Evolutionary conservation across 1,140 invertebrate species (phyloP).

Genomic region (Rhopalosiphum padi): DNA sequence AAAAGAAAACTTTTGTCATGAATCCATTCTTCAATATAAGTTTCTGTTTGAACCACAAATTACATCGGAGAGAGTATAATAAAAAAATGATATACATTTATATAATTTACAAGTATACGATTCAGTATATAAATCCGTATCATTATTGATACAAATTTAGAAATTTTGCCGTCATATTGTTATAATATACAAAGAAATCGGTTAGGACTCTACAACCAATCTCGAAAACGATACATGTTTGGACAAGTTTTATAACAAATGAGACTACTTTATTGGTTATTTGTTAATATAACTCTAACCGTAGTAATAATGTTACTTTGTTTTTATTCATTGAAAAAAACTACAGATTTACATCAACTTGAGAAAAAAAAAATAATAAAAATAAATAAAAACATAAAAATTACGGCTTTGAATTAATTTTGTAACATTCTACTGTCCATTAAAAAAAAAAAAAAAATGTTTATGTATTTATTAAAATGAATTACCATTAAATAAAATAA

Average conservation of each 20-base stretch:
- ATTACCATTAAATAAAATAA: too few relatives aligned
- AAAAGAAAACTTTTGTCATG: background rate
- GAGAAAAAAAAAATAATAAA: background rate
- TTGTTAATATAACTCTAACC: background rate
- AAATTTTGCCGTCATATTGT: background rate
- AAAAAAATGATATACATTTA: background rate
- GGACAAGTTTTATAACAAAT: background rate
- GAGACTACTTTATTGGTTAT: background rate
- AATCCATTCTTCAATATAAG: background rate
- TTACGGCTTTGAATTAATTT: too few relatives aligned
- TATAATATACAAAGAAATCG: background rate
- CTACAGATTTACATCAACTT: background rate
- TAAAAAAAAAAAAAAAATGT: too few relatives aligned
- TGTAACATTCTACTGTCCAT: too few relatives aligned
- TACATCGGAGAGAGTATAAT: background rate
- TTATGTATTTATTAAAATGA: too few relatives aligned
- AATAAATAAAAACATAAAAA: background rate
- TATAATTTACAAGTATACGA: background rate
- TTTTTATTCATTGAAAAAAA: background rate
- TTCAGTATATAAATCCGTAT: background rate
- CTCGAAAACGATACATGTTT: background rate
- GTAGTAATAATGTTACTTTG: background rate
- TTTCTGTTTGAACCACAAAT: background rate
- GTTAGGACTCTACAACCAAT: background rate
- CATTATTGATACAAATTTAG: background rate